Evolutionary conservation across 2,888 invertebrate species (phyloP), one percentile per base, ranked within the genome.

Genomic region (Gandaritis pyraliata): DNA sequence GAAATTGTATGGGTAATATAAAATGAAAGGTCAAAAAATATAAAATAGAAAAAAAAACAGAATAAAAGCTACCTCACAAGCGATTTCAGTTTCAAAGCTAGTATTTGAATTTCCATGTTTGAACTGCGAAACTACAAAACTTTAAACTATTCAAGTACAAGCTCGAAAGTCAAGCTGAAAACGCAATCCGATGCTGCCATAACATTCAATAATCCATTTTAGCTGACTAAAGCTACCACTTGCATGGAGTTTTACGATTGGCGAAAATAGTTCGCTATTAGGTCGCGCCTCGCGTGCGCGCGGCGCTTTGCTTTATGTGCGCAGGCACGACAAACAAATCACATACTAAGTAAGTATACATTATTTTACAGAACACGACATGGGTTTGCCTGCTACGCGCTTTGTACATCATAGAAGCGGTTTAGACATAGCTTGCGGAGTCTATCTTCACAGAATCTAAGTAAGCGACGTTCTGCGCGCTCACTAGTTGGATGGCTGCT

Each of bases 191-290:
- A 43, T 39, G 29, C 30, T 55, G 53, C 55, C n/a, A 47, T 55
- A 48, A 51, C 51, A 59, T 58, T 55, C 51, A 54, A 58, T 59
- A 58, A 50, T 45, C 53, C 48, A 62, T 30, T 54, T 36, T 38
- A 46, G 47, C 58, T 63, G 55, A 63, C 55, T 55, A 55, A 58
- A 16, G 54, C 8, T 49, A 55, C 54, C 38, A 59, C 45, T 59
- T 55, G 43, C 46, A 55, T 43, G 36, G 41, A 48, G 55, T 58
- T 63, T 63, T 58, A 63, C 30, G 50, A 58, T 50, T 55, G 12
- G 47, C 55, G 18, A 56, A 55, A 59, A 59, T 63, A 63, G 54
- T 47, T 39, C 16, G 30, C 58, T 38, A 55, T 63, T 59, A 63
- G 58, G 45, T 57, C 12, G 51, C 58, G 46, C 46, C 23, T 63